Base-by-base conservation (phyloP, 2,888 invertebrate species). In the Callimorpha dominula region DNA sequence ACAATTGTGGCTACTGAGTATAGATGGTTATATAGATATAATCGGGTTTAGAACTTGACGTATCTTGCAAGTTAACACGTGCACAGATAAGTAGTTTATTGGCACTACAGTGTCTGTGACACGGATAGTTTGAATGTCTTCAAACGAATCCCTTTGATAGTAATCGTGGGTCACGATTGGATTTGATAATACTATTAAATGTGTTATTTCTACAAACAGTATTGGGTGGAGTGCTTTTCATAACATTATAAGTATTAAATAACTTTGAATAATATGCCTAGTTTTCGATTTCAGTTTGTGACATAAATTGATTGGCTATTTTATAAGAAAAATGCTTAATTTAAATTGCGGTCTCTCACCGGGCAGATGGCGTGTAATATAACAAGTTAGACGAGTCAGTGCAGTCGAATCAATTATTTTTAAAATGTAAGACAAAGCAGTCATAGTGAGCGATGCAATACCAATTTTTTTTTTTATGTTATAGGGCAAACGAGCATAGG, bases 1-100 rank as follows among this genome's bases (percentile, higher is more conserved):
- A 72, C 75, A 65, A 75, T 75, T 79, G 75, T 40, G 60, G 49
- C 11, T 15, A 43, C 31, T 12, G 8, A 15, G 12, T 57, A 49
- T 65, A 65, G 65, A 54, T 43, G 54, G 43, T 8, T 49, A 54
- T n/a, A 40, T 40, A 54, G 65, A 52, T 70, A 52, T 42, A 14
- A 46, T 65, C 7, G 17, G 54, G 54, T 9, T 60, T 66, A 60
- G 20, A 49, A 31, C 49, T 66, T 50, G 65, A 57, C 49, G 60
- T 42, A 62, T 50, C 17, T 57, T 57, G 17, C 63, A 49, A 31
- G 20, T 57, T 49, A 31, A 60, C 49, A 60, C 40, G n/a, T 60
- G 65, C 65, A 49, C 20, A 60, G 69, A 69, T 50, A 49, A 57
- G 49, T 7, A 50, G 40, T n/a, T 62, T 62, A n/a, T 46, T 15